Conservation (phyloP, 2,113 vertebrate species). For the Pituophis catenifer region DNA sequence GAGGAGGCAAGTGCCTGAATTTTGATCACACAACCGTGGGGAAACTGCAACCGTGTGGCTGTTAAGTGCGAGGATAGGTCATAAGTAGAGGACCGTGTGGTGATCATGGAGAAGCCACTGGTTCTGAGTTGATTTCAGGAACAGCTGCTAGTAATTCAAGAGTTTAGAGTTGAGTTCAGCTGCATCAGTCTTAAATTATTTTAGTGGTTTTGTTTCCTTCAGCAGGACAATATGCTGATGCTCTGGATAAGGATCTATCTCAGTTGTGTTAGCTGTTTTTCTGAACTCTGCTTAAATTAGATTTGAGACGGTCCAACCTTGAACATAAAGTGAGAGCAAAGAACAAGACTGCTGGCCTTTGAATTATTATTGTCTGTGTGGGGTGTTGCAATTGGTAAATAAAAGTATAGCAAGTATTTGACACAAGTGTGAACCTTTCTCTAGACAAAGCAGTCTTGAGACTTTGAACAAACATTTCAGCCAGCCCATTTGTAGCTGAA, state of each 20-base stretch:
- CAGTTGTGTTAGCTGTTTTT: neutral
- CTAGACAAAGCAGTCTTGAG: neutral
- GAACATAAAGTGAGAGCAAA: neutral
- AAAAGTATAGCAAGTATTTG: neutral
- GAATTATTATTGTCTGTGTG: neutral
- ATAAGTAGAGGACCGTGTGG: too few species aligned
- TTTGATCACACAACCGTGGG: too few species aligned
- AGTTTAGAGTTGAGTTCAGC: neutral
- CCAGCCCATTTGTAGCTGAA: neutral
- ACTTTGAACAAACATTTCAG: neutral
- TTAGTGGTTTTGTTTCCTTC: neutral
- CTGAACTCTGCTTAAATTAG: neutral
- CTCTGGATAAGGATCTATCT: neutral
- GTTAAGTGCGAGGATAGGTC: too few species aligned
- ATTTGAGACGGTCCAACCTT: neutral
- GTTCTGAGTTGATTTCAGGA: neutral
- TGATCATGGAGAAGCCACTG: neutral
- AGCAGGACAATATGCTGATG: neutral
- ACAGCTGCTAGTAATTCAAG: neutral
- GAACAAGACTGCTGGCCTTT: neutral
- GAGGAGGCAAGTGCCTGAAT: too few species aligned
- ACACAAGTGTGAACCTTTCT: neutral
- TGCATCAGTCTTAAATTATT: neutral
- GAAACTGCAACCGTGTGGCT: too few species aligned
- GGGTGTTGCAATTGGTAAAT: neutral